A percentile compares a stretch with the other conserved stretches of the same genome.
phyloP scores from a whole-genome alignment of 53 echinoderm and acorn worm species.

The Actinopyga echinites region DNA sequence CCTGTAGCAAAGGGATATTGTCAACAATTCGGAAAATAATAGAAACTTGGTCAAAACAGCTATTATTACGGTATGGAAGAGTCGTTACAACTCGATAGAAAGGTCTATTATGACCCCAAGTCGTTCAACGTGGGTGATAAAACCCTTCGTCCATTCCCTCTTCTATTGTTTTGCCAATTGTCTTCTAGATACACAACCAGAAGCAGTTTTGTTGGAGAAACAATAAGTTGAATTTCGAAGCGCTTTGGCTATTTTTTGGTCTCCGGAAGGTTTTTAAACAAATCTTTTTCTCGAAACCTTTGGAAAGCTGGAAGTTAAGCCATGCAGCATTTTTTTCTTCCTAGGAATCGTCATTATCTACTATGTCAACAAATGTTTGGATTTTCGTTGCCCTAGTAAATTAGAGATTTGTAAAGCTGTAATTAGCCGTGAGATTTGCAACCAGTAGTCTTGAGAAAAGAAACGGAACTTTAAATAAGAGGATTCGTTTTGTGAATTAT shows the following conservation, averaged over 20 bases:
- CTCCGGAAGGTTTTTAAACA: not conserved
- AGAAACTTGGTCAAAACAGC: slow-evolving; percentile 10
- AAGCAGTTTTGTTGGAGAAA: not conserved
- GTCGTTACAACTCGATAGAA: not conserved
- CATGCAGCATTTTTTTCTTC: not conserved
- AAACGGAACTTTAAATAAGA: not conserved
- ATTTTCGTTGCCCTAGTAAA: slow-evolving; percentile 14
- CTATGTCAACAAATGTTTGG: slow-evolving; percentile 24
- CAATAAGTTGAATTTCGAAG: too few species aligned
- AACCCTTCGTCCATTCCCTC: not conserved
- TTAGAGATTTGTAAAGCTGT: slow-evolving; percentile 8
- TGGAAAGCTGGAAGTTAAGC: not conserved
- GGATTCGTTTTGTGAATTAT: not conserved
- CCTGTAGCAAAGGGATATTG: too few species aligned
- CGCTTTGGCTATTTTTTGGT: too few species aligned
- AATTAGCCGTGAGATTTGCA: slow-evolving; percentile 16
- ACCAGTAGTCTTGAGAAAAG: not conserved
- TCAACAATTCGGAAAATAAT: not conserved
- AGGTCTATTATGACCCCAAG: not conserved
- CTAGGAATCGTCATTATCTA: slow-evolving; percentile 15
- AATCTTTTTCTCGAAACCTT: slow-evolving; percentile 8
- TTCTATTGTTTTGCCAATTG: not conserved
- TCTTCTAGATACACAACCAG: slow-evolving; percentile 18
- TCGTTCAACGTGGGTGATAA: slow-evolving; percentile 10
- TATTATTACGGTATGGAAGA: not conserved